A percentile compares a stretch with the other conserved stretches of the same genome.
These are phyloP conservation scores for Thecophora atra DNA, from an alignment of 2,888 invertebrate genomes.

Conservation along the genomic window DNA sequence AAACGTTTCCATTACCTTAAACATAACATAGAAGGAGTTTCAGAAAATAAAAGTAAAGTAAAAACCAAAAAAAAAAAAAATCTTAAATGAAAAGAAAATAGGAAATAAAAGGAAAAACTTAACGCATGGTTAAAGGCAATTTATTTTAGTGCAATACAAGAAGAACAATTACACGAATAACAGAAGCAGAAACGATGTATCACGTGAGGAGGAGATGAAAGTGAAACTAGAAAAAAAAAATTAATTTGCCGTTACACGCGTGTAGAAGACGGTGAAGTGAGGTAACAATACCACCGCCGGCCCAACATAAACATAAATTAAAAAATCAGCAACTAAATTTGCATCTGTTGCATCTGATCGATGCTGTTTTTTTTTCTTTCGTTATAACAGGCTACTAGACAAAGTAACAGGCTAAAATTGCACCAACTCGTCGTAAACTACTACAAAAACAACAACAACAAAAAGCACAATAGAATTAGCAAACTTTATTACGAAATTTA, in stretches of 20 bases:
- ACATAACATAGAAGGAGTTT: not conserved
- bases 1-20: constrained; percentile 29
- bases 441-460: not conserved
- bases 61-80: not conserved
- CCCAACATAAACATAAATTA: no score
- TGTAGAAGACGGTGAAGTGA: not conserved
- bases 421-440: no score
- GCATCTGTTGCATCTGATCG: not conserved
- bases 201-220: not conserved
- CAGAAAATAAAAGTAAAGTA: not conserved
- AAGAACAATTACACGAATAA: not conserved
- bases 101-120: not conserved
- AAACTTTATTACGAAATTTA: not conserved
- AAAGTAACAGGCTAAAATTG: not conserved
- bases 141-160: not conserved
- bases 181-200: not conserved
- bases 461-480: not conserved
- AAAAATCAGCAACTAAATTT: not conserved
- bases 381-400: not conserved
- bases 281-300: no score
- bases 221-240: not conserved
- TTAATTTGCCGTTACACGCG: not conserved
- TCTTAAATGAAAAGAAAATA: not conserved
- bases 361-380: no score
- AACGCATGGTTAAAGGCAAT: no score